phyloP scores from a whole-genome alignment of 2,888 invertebrate species.

The Oligia fasciuncula region DNA sequence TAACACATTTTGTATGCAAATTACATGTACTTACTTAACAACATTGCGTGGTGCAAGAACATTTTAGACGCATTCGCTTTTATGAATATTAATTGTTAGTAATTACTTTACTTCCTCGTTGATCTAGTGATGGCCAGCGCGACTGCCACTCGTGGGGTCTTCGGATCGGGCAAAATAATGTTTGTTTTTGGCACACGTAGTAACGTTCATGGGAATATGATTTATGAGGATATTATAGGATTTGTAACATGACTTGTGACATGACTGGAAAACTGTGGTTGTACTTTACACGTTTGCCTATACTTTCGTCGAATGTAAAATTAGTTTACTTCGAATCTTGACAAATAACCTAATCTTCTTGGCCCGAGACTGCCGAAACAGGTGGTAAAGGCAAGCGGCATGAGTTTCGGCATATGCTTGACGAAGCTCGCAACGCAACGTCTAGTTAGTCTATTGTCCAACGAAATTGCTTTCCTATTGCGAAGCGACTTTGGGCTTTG shows the following conservation, averaged over 20 bases:
- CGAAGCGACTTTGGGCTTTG: background rate
- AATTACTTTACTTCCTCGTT: conserved; percentile 20
- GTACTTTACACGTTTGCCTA: too few relatives aligned
- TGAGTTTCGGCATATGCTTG: background rate
- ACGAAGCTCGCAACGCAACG: background rate
- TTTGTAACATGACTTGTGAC: background rate
- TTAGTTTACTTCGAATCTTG: background rate
- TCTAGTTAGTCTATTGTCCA: background rate
- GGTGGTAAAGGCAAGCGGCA: background rate
- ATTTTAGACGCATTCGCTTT: conserved; percentile 42
- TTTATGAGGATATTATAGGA: background rate
- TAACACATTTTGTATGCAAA: conserved; percentile 41
- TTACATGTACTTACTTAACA: conserved; percentile 29
- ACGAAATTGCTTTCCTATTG: background rate
- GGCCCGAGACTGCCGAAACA: background rate
- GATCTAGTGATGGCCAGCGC: background rate
- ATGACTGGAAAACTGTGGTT: too few relatives aligned
- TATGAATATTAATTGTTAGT: conserved; percentile 40
- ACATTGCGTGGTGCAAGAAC: conserved; percentile 35
- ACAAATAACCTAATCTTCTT: background rate
- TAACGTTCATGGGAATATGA: background rate
- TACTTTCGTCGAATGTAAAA: background rate
- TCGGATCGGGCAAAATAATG: background rate
- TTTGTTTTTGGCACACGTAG: background rate
- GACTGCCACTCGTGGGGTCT: background rate